These are phyloP conservation scores for Himantopus leucocephalus DNA, from an alignment of 2,113 vertebrate genomes.

Conservation along the genomic window DNA sequence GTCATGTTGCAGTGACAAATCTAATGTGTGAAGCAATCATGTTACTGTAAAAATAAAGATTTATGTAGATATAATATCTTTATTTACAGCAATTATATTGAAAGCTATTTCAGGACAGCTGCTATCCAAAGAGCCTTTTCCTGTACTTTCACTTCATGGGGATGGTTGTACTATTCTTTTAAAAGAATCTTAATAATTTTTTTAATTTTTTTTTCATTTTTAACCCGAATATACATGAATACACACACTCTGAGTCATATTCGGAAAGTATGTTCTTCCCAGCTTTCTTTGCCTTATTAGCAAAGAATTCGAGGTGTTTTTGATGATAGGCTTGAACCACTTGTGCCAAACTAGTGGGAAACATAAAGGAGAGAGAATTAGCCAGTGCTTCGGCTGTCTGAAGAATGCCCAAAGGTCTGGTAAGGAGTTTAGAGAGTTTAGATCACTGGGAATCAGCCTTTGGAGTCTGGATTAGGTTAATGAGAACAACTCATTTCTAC, in stretches of 20 bases:
- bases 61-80: constrained; percentile 53
- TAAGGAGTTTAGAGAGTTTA: neutral
- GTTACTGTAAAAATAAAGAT: constrained; percentile 61
- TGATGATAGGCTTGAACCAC: neutral
- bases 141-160: neutral
- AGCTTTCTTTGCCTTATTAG: neutral
- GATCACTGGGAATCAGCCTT: neutral
- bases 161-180: neutral
- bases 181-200: neutral
- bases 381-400: neutral
- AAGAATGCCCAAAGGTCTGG: neutral
- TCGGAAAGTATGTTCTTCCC: neutral
- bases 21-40: constrained; percentile 48
- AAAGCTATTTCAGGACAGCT: constrained; percentile 45
- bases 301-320: neutral
- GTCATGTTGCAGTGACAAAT: constrained; percentile 61
- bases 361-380: neutral
- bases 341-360: neutral
- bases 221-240: neutral
- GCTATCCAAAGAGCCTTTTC: neutral
- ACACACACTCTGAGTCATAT: neutral
- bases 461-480: neutral
- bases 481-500: neutral
- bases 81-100: constrained; percentile 60
- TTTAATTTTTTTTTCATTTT: neutral